phyloP scores from a whole-genome alignment of 2,797 vertebrate genomes.

The Novumbra hubbsi region DNA sequence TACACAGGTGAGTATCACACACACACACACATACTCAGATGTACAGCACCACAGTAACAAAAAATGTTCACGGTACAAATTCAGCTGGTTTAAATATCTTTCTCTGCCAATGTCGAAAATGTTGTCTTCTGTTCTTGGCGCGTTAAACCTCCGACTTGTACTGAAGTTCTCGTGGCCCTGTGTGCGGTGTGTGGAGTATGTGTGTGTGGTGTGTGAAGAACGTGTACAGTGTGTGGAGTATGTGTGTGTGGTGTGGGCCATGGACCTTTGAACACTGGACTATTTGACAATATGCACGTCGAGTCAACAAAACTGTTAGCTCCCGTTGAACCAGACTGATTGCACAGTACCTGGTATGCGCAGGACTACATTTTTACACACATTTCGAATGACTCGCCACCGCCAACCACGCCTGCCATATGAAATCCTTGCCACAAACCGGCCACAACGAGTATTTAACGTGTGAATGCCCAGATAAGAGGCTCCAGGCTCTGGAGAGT shows the following conservation, averaged over 20 bases:
- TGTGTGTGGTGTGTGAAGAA: too few relatives aligned
- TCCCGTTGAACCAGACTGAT: background rate
- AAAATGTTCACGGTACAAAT: background rate
- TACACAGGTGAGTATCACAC: slow-evolving; percentile 8
- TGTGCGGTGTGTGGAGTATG: too few relatives aligned
- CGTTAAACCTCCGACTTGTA: background rate
- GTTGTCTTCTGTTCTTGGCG: background rate
- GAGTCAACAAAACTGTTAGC: slow-evolving; percentile 6
- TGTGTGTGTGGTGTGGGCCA: too few relatives aligned
- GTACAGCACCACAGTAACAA: background rate
- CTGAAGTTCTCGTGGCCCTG: background rate
- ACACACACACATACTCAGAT: background rate
- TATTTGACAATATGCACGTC: slow-evolving; percentile 5
- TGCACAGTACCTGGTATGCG: too few relatives aligned
- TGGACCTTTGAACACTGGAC: slow-evolving; percentile 15
- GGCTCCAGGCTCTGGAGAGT: background rate
- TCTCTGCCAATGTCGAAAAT: background rate
- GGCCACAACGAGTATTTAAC: slow-evolving; percentile 1
- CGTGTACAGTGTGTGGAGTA: too few relatives aligned
- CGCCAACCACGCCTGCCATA: background rate
- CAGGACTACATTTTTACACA: background rate
- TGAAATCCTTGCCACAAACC: background rate
- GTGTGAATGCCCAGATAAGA: slow-evolving; percentile 8
- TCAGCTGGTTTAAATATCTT: background rate
- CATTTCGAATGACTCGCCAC: background rate